Base-by-base conservation (phyloP, 2,888 invertebrate genomes). In the Petrophora chlorosata region DNA sequence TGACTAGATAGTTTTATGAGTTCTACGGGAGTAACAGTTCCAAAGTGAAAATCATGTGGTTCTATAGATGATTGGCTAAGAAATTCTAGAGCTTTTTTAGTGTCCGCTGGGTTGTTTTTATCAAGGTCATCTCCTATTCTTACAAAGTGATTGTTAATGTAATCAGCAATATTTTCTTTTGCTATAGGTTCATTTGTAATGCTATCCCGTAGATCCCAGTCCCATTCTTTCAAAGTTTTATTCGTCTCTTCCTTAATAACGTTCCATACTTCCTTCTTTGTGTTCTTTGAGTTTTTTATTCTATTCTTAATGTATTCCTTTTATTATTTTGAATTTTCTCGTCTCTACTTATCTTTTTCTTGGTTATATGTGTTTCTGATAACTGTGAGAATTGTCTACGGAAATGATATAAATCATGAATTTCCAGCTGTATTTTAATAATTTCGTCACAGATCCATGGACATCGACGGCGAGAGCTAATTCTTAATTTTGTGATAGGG, bases 161-260 rank as follows among this genome's bases (percentile, higher is more conserved):
- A 12, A 5, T 33, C 33, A 5, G 22, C 12, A 12, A 33, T 19
- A 3, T 19, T 10, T 5, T 33, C 22, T 12, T 19, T n/a, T 12
- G 15, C 7, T 19, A 33, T 22, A 7, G 13, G 17, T 3, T 14
- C 10, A 22, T 33, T 33, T 7, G 19, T 33, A 2, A 3, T 13
- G 8, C 2, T 12, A 23, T 35, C 23, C 23, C 13, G n/a, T 0
- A 35, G 35, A 2, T 23, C 8, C 35, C 35, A 35, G 7, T 23
- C 7, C 35, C 35, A 35, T 23, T 22, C 14, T 10, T 35, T 35
- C 2, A 19, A 0, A 14, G 14, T 23, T 23, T 35, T 35, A 5
- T 35, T 35, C 0, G 23, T 35, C 5, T 35, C 35, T 35, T 35
- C 23, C 7, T 35, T 22, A 8, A 35, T 35, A 4, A 35, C 14